These are phyloP conservation scores for Lytechinus pictus DNA, from an alignment of 35 echinoderm and acorn worm genomes.

Conservation along the genomic window DNA sequence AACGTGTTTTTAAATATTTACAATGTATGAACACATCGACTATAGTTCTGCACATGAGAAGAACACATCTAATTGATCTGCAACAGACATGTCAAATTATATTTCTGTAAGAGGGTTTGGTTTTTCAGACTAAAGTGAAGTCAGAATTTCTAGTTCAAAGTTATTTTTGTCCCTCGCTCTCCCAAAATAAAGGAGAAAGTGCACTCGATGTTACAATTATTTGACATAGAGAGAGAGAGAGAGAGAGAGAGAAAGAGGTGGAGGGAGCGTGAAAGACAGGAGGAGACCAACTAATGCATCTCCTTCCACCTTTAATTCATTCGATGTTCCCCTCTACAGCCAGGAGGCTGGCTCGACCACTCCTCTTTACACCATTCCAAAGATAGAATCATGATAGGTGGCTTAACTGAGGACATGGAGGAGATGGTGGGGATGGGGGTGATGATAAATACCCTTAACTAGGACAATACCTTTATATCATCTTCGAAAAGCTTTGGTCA, in stretches of 20 bases:
- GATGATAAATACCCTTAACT: too few relatives aligned
- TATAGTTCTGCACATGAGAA: too few relatives aligned
- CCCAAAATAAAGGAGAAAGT: not conserved
- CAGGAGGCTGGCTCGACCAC: not conserved
- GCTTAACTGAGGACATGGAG: not conserved
- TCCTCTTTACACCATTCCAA: not conserved
- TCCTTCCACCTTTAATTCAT: conserved; percentile 3
- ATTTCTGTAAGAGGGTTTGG: not conserved
- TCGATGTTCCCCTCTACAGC: not conserved
- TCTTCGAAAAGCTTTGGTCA: too few relatives aligned
- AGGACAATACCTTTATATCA: too few relatives aligned
- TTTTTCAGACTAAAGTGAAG: not conserved
- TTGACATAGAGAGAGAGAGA: not conserved
- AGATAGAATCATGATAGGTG: not conserved
- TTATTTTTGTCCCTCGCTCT: not conserved
- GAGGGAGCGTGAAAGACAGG: not conserved
- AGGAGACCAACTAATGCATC: not conserved
- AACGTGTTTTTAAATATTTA: too few relatives aligned
- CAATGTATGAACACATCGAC: too few relatives aligned
- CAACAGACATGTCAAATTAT: too few relatives aligned
- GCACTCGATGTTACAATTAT: not conserved
- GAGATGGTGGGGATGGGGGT: not conserved
- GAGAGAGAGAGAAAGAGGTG: not conserved
- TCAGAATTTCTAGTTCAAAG: not conserved
- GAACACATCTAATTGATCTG: too few relatives aligned